Evolutionary conservation across 2,797 vertebrate genomes (phyloP), one percentile per base, ranked within the genome.

Genomic region (Halcyon smyrnensis): DNA sequence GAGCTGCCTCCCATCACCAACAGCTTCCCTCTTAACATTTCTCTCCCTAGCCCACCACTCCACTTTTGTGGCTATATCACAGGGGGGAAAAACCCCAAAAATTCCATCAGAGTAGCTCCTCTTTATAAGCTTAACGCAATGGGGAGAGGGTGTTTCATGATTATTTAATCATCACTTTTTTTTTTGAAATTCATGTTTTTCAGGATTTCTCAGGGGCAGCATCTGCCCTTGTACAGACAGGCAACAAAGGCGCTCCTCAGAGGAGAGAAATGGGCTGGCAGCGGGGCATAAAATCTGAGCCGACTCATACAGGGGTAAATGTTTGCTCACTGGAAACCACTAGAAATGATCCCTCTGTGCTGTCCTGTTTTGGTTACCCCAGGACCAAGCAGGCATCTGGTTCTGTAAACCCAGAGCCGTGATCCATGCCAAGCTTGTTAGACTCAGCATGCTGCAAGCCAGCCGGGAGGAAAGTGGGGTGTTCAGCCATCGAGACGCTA

Each of bases 391-490:
- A 5, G 39, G 32, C 37, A 34, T 23, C 50, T 24, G 23, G 32
- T 23, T 81, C 37, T 37, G 21, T 39, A 43, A 90, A 84, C 11
- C 25, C 18, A 10, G 73, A 59, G 67, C 46, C 0, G 1, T n/a
- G 46, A 62, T 11, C 34, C 43, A 75, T 6, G 0, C 18, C 62
- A 48, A 82, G 9, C 17, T 76, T 28, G 7, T 46, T 18, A 32
- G 18, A 87, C 9, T 15, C 9, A 1, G 39, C 5, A 1, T 3
- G 5, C 37, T 46, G n/a, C 20, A 69, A 83, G 11, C 2, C 60
- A 34, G 41, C 9, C 1, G 0, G 27, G 12, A 83, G 59, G 24
- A 74, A 34, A 2, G 30, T 3, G 17, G 30, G 0, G 0, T 15
- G 13, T 70, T 54, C 75, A 87, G 75, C 21, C 51, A 56, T 39